A percentile compares a stretch with the other conserved stretches of the same genome.
phyloP scores from a whole-genome alignment of 1,140 invertebrate species.

The Mamestra configurata region DNA sequence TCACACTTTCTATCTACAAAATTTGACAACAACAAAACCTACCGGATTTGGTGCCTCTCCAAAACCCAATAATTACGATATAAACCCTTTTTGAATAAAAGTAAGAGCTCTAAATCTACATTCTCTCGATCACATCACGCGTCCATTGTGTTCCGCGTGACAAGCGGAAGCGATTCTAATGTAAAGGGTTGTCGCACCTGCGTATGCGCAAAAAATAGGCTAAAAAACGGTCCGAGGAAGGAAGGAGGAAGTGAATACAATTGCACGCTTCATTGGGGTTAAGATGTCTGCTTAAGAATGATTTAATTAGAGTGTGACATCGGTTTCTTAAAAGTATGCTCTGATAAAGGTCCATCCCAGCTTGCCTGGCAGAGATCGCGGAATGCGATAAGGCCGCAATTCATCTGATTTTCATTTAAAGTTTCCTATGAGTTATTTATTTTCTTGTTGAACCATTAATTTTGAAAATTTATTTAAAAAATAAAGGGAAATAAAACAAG shows the following conservation, averaged over 20 bases:
- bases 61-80: conserved; percentile 27
- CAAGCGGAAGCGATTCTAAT: conserved; percentile 59
- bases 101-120: conserved; percentile 56
- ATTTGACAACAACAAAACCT: background rate
- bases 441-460: too few species aligned
- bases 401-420: too few species aligned
- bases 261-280: conserved; percentile 29
- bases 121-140: conserved; percentile 57
- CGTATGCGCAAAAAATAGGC: conserved; percentile 58
- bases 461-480: too few species aligned
- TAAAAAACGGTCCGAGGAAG: conserved; percentile 54
- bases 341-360: too few species aligned
- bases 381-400: too few species aligned
- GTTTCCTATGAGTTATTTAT: too few species aligned
- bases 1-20: background rate
- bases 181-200: conserved; percentile 73
- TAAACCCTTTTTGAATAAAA: background rate
- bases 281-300: conserved; percentile 10
- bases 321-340: background rate
- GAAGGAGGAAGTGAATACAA: conserved; percentile 59
- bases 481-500: too few species aligned
- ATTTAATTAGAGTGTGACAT: conserved; percentile 22
- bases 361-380: too few species aligned
- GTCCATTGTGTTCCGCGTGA: conserved; percentile 59
- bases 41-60: background rate